Evolutionary conservation across 2,797 vertebrate genomes (phyloP), one percentile per base, ranked within the genome.

Genomic region (Hyperoplus immaculatus): DNA sequence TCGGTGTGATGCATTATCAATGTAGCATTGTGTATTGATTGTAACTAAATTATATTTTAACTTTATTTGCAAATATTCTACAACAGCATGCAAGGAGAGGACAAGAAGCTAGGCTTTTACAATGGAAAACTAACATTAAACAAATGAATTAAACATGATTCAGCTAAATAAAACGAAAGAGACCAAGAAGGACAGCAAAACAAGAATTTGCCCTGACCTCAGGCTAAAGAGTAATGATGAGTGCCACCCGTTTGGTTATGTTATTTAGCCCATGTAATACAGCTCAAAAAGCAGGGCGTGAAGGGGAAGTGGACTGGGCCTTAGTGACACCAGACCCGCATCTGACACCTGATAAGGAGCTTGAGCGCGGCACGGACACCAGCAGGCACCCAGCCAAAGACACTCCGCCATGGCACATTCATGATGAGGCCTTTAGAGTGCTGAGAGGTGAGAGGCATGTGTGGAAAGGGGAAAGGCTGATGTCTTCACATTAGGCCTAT

Each of bases 321-420:
- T 80, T 77, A 78, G 81, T 76, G 85, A 93, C 92, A 92, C 89
- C 83, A 67, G 80, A 85, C 45, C 87, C 83, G 66, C 83, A 55
- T 83, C 85, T 82, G 89, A 93, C 93, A 94, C 93, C 91, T 93
- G 93, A 94, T 93, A 93, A 93, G 86, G 78, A 83, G 82, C 74
- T n/a, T 1, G 71, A 85, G 79, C 68, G 55, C 7, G 14, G 80
- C 81, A 64, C 12, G 82, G 78, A 86, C 81, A 82, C 82, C 64
- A 16, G 68, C 81, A 66, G 91, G 89, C 90, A 38, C 0, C 38
- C 77, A 86, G 89, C 91, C 93, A 93, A 58, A 84, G 84, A 87
- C 84, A 87, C 90, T 86, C 77, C 1, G 38, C 16, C 54, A 77
- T 66, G 43, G 76, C 89, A 70, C 68, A 67, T 72, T 86, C 39